Evolutionary conservation across 2,888 invertebrate species (phyloP).

Genomic region (Lasioglossum malachurum): DNA sequence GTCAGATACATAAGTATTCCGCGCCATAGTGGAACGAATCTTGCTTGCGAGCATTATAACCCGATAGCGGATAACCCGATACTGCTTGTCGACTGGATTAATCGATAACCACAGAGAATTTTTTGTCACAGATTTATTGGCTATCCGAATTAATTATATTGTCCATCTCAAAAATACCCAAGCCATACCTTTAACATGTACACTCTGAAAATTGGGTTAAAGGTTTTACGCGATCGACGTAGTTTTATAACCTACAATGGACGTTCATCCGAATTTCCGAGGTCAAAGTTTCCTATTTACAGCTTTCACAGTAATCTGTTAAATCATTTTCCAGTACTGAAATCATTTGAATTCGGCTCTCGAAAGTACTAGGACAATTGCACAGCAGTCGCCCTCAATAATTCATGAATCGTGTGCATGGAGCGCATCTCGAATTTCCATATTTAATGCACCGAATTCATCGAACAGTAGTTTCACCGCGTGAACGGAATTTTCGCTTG

Average conservation of each 20-base stretch:
- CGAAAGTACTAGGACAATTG: not conserved
- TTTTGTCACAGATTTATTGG: not conserved
- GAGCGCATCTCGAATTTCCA: not conserved
- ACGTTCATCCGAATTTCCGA: not conserved
- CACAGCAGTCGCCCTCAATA: not conserved
- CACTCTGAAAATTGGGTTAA: too few relatives aligned
- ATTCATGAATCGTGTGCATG: not conserved
- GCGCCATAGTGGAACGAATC: not conserved
- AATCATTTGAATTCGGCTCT: not conserved
- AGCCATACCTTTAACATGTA: not conserved
- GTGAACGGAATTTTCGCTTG: conserved; percentile 25
- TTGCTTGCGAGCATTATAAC: not conserved
- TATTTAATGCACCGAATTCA: conserved; percentile 1
- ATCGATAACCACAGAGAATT: not conserved
- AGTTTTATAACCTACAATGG: not conserved
- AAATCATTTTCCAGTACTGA: not conserved
- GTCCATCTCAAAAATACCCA: not conserved
- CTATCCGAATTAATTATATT: not conserved
- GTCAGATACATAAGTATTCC: conserved; percentile 16
- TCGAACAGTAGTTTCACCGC: not conserved
- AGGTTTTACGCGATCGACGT: not conserved
- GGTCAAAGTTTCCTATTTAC: not conserved
- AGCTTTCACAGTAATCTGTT: not conserved
- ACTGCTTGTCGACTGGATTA: not conserved
- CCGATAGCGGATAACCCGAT: not conserved